phyloP scores from a whole-genome alignment of 2,888 invertebrate genomes.

The Archips crataeganus region DNA sequence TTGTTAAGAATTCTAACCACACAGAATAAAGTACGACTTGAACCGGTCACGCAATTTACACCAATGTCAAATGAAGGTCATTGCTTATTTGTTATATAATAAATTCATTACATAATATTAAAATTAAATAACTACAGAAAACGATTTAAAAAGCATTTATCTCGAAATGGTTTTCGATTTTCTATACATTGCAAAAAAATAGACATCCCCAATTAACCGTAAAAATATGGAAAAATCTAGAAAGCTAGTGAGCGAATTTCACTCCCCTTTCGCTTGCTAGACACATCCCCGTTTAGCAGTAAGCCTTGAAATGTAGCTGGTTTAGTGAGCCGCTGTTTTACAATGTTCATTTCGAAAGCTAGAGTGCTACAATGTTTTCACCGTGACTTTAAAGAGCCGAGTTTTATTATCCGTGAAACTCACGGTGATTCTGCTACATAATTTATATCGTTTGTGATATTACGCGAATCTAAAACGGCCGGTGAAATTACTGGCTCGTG shows the following conservation, averaged over 20 bases:
- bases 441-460: neutral
- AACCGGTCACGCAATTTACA: too few species aligned
- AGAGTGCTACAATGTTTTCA: slow-evolving; percentile 22
- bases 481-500: too few species aligned
- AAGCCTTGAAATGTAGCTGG: slow-evolving; percentile 16
- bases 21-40: too few species aligned
- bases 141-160: too few species aligned
- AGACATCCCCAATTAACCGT: too few species aligned
- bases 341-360: slow-evolving; percentile 32
- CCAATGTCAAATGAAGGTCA: too few species aligned
- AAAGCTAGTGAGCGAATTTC: neutral
- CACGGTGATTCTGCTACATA: neutral
- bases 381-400: neutral
- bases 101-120: too few species aligned
- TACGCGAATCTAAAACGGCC: neutral
- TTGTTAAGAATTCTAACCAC: too few species aligned
- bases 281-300: slow-evolving; percentile 19
- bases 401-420: slow-evolving; percentile 32
- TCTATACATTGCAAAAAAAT: too few species aligned
- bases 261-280: neutral
- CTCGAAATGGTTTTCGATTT: too few species aligned
- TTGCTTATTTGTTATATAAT: too few species aligned
- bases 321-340: slow-evolving; percentile 30
- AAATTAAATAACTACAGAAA: too few species aligned
- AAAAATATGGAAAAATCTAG: neutral